phyloP scores from a whole-genome alignment of 92 coral and sea anemone genomes.

The Nematostella vectensis region DNA sequence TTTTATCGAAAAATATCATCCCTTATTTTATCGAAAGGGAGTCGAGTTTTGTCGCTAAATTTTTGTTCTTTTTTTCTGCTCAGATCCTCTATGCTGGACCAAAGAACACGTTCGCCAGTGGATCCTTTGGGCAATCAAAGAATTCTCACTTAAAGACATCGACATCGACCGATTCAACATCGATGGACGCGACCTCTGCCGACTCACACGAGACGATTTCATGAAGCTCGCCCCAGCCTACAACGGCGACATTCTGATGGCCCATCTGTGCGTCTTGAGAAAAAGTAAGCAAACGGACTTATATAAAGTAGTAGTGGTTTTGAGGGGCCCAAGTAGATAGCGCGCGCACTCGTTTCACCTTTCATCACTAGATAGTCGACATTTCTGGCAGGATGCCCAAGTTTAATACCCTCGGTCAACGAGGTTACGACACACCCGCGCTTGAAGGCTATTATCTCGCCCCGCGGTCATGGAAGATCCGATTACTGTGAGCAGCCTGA shows the following conservation, averaged over 20 bases:
- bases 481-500: too few species aligned
- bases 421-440: not conserved
- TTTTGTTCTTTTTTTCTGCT: too few species aligned
- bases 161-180: constrained; percentile 93
- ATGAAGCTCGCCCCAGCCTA: constrained; percentile 99
- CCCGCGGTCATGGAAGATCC: too few species aligned
- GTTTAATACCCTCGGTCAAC: constrained; percentile 6
- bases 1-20: too few species aligned
- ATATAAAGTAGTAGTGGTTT: not conserved
- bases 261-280: constrained; percentile 94
- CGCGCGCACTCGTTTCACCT: too few species aligned
- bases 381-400: not conserved
- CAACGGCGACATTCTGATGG: constrained; percentile 97
- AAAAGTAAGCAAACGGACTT: constrained; percentile 77
- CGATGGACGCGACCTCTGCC: constrained; percentile 91
- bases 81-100: constrained; percentile 97
- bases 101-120: constrained; percentile 97
- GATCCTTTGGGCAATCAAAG: constrained; percentile 99
- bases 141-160: constrained; percentile 91
- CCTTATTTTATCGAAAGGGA: too few species aligned
- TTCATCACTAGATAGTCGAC: too few species aligned
- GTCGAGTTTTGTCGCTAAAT: too few species aligned
- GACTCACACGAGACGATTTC: constrained; percentile 86
- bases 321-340: not conserved
- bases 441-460: not conserved